Evolutionary conservation across 2,797 vertebrate genomes (phyloP).

Genomic region (Lemur catta): DNA sequence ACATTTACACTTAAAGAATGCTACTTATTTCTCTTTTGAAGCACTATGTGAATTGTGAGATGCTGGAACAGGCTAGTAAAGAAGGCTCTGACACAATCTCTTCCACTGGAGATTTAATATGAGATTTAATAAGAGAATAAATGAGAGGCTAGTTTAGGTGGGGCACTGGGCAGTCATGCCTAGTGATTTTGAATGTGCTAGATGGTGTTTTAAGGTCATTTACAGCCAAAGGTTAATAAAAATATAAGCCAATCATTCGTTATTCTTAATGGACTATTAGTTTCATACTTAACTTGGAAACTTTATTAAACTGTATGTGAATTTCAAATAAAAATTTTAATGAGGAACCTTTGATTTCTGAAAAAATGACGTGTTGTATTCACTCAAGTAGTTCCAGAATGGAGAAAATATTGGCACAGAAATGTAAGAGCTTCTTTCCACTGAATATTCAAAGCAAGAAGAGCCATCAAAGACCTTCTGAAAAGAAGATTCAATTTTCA

Average conservation of each 20-base stretch:
- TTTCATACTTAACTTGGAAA: neutral
- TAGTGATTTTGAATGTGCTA: neutral
- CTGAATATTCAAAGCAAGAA: neutral
- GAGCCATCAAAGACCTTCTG: neutral
- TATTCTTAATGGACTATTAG: neutral
- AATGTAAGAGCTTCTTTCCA: neutral
- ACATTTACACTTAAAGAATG: neutral
- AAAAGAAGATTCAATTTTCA: constrained; percentile 5
- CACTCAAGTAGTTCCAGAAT: constrained; percentile 10
- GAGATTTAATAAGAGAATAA: constrained; percentile 24
- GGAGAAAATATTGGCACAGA: constrained; percentile 42
- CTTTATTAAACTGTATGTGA: neutral
- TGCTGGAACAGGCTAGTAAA: neutral
- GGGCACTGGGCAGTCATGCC: neutral
- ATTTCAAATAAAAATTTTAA: constrained; percentile 49
- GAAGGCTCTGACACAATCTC: neutral
- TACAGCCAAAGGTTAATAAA: neutral
- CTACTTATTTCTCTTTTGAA: neutral
- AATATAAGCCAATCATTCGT: neutral
- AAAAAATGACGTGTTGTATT: neutral
- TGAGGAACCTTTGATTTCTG: constrained; percentile 41
- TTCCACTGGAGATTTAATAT: neutral
- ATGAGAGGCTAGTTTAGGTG: neutral
- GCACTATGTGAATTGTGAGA: neutral
- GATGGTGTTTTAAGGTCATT: neutral